These are phyloP conservation scores for Drosophila lini DNA, from an alignment of 1,140 invertebrate genomes.

Conservation along the genomic window DNA sequence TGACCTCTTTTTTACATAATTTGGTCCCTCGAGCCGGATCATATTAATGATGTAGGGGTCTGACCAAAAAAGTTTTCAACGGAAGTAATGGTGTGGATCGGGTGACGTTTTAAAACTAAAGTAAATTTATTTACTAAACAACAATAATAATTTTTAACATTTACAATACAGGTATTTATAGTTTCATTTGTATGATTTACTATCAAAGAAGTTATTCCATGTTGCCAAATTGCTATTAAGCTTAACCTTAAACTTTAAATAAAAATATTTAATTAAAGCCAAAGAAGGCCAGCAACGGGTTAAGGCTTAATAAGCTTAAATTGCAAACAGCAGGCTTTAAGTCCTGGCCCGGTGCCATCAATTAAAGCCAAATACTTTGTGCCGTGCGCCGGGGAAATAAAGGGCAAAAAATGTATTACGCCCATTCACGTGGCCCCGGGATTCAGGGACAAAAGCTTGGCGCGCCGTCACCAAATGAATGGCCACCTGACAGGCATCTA, in stretches of 20 bases:
- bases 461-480: conserved; percentile 54
- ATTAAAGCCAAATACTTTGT: conserved; percentile 68
- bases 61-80: too few species aligned
- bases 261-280: background rate
- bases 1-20: background rate
- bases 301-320: conserved; percentile 13
- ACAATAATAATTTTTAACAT: too few species aligned
- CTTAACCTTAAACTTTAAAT: background rate
- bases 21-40: background rate
- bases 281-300: background rate
- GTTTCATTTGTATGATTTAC: background rate
- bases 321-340: conserved; percentile 47
- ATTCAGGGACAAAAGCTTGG: conserved; percentile 40
- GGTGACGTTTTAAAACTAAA: too few species aligned
- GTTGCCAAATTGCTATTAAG: too few species aligned
- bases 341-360: conserved; percentile 14
- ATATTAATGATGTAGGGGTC: background rate
- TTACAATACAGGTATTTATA: too few species aligned
- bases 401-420: conserved; percentile 43
- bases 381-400: conserved; percentile 46
- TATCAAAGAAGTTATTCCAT: background rate
- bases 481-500: conserved; percentile 67
- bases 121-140: too few species aligned
- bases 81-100: background rate
- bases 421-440: conserved; percentile 33